Conservation (phyloP, 1,140 invertebrate species). For the Pseudomyrmex concolor region DNA sequence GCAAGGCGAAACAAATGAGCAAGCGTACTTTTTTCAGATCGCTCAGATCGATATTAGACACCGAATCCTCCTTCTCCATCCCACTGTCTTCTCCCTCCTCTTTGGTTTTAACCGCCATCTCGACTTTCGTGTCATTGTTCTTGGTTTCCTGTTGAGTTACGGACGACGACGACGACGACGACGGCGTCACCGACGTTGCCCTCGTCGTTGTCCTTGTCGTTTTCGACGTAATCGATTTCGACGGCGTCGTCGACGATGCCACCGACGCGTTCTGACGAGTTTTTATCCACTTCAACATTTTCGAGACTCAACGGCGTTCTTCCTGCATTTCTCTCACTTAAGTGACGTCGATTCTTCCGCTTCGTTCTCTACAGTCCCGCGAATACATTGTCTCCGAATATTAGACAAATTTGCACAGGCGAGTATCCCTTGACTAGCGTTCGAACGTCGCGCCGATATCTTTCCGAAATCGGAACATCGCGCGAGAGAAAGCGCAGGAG, state of each 20-base stretch:
- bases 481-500: conserved; percentile 1
- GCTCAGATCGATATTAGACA: conserved; percentile 76
- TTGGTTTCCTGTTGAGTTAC: conserved; percentile 56
- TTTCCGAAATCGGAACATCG: conserved; percentile 2
- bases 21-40: conserved; percentile 82
- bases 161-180: conserved; percentile 73
- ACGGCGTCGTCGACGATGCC: conserved; percentile 75
- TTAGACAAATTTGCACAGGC: neutral
- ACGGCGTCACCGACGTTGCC: conserved; percentile 63
- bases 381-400: neutral
- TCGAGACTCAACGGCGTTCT: too few relatives aligned
- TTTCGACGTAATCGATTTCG: conserved; percentile 66
- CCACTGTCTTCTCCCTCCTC: conserved; percentile 81
- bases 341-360: neutral
- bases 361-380: neutral
- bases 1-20: neutral
- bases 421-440: neutral
- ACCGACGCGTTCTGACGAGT: conserved; percentile 78
- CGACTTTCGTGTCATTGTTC: conserved; percentile 45
- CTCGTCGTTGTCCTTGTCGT: conserved; percentile 40
- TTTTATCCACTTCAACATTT: conserved; percentile 85
- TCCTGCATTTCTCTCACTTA: too few relatives aligned
- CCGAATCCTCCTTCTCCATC: conserved; percentile 82
- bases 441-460: neutral
- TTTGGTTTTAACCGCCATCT: conserved; percentile 70